Percentiles rank a stretch among this genome's conserved stretches.
phyloP scores from a whole-genome alignment of 2,888 invertebrate genomes.

The Phlogophora meticulosa region DNA sequence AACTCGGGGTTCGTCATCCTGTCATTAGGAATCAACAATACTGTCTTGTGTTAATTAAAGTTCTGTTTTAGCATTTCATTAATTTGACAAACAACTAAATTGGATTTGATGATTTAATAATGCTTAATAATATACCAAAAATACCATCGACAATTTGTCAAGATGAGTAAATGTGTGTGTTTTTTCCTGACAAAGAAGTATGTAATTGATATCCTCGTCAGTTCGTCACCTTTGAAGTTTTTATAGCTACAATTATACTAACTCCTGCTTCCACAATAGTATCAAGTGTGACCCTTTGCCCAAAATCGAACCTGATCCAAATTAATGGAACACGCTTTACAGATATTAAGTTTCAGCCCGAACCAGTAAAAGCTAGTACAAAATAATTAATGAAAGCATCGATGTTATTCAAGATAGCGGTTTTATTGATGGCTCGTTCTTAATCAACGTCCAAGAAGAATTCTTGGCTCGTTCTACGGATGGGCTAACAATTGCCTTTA shows the following conservation, averaged over 20 bases:
- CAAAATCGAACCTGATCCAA: slow-evolving; percentile 47
- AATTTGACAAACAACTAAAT: slow-evolving; percentile 1
- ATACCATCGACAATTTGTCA: not conserved
- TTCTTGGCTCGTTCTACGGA: slow-evolving; percentile 68
- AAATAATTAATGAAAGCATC: slow-evolving; percentile 83
- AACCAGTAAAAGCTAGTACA: slow-evolving; percentile 52
- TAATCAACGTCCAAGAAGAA: slow-evolving; percentile 83
- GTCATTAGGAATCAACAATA: slow-evolving; percentile 29
- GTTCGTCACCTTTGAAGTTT: slow-evolving; percentile 8
- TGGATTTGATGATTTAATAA: not conserved
- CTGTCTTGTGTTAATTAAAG: slow-evolving; percentile 14
- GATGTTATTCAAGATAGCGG: slow-evolving; percentile 80
- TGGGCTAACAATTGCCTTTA: slow-evolving; percentile 64
- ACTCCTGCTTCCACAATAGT: slow-evolving; percentile 24
- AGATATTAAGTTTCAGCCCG: slow-evolving; percentile 47
- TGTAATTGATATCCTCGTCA: slow-evolving; percentile 19
- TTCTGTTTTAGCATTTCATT: not conserved
- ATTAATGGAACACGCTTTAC: slow-evolving; percentile 55
- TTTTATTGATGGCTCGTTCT: slow-evolving; percentile 85
- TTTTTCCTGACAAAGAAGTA: not conserved
- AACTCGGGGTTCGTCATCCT: slow-evolving; percentile 59
- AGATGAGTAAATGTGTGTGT: not conserved
- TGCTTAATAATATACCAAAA: not conserved
- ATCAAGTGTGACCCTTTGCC: slow-evolving; percentile 43
- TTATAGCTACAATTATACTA: slow-evolving; percentile 37